Evolutionary conservation across 2,888 invertebrate species (phyloP), one percentile per base, ranked within the genome.

Genomic region (Serripes groenlandicus): DNA sequence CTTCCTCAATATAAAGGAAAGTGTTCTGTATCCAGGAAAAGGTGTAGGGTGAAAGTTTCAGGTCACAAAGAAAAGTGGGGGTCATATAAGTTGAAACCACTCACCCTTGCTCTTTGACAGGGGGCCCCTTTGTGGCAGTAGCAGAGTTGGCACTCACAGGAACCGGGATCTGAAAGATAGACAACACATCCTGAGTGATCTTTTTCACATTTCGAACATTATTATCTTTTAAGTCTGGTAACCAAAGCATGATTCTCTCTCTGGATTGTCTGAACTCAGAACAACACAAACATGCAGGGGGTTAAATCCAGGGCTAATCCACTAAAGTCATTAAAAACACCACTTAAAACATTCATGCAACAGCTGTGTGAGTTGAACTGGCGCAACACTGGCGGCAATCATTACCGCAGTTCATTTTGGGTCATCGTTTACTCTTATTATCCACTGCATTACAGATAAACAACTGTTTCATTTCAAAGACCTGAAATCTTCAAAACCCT

Each of bases 181-280:
- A 85, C 60, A 85, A 72, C 15, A 85, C 79, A 80, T 82, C 85
- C 79, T 85, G 79, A 0, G 85, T 85, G 49, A 85, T 82, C 70
- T 80, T 79, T 58, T 80, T 81, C 77, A 85, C 85, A 49, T 75
- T 79, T 75, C 79, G 75, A 60, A 85, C 79, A 66, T 72, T 77
- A 52, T 81, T 85, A 37, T 79, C 81, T 52, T 73, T 76, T 21
- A 78, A 69, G 62, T 78, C 71, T 37, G 81, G 75, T 52, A 85
- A 56, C 85, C 85, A 85, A 78, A 85, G 75, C 85, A 85, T 85
- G 75, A 70, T 83, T 71, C 56, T 70, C 54, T 66, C 18, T n/a
- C 49, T 2, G 21, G 21, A 21, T 49, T 49, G 49, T 49, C 21
- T 49, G n/a, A n/a, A n/a, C n/a, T 49, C 49, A 49, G 18, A 49